Evolutionary conservation across 1,140 invertebrate genomes (phyloP), one percentile per base, ranked within the genome.

Genomic region (Cherax quadricarinatus): DNA sequence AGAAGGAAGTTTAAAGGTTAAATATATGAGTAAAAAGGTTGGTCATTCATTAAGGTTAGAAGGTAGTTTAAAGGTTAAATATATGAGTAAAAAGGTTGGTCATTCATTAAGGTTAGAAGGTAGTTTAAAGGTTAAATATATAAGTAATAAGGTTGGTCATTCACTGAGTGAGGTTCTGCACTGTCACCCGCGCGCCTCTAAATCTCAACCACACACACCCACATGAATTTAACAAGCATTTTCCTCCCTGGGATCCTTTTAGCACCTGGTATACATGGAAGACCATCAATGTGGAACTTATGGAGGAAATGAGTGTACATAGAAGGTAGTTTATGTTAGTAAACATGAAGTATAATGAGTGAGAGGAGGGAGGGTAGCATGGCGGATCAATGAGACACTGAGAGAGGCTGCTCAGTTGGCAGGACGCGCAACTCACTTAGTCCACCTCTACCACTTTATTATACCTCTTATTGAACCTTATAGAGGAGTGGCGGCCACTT

Each of bases 331-430:
- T 85, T 21, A 1, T 70, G 9, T 12, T 21, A 5, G 24, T 70
- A 14, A 14, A 57, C 30, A 57, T 57, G 14, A 57, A 57, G 53
- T 30, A 3, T 81, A 49, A 14, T 51, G 21, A 85, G 18, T 66
- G 53, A 57, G n/a, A 53, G 57, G 18, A 9, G 66, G 24, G 7
- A 24, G 21, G 57, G 18, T 89, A 41, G 24, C 51, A 24, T 82
- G 84, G 73, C 75, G 75, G 89, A 91, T 91, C 89, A 91, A 91
- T 91, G 89, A 91, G 89, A 81, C 81, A 91, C 84, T 91, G 89
- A 91, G 84, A 91, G 89, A 91, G 84, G 89, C 84, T 91, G 89
- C 89, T 91, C 89, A 91, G 89, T 91, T 91, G 89, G 89, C 89
- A 91, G 89, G 88, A 62, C 89, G 89, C 83, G n/a, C 30, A 49